Conservation (phyloP, 2,888 invertebrate genomes). For the Drepana falcataria region DNA sequence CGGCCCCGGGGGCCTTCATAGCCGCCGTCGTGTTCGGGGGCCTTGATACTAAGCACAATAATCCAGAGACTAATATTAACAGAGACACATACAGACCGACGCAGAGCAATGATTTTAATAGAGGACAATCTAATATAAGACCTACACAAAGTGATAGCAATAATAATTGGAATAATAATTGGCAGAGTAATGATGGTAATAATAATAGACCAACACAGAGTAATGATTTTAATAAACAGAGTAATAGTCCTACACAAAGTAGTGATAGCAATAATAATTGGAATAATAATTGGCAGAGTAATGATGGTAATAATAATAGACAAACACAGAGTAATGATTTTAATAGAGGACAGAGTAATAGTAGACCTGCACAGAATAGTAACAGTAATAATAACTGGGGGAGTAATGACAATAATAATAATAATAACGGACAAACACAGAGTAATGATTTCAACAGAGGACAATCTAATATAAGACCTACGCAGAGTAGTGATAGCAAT, state of each 20-base stretch:
- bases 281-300: neutral
- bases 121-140: neutral
- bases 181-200: neutral
- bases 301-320: neutral
- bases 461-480: too few relatives aligned
- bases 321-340: neutral
- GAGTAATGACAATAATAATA: neutral
- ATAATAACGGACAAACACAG: neutral
- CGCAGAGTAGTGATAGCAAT: neutral
- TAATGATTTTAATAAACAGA: neutral
- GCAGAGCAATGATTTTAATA: neutral
- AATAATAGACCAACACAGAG: neutral
- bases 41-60: conserved; percentile 2
- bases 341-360: neutral
- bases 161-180: neutral
- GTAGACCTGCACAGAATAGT: neutral
- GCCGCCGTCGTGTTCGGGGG: conserved; percentile 28
- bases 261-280: neutral
- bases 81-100: neutral
- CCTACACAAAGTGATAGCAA: neutral
- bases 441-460: neutral
- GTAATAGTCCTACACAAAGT: neutral
- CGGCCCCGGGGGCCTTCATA: conserved; percentile 32
- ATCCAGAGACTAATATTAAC: neutral
- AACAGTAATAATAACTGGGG: neutral